A percentile compares a stretch with the other conserved stretches of the same genome.
Evolutionary conservation across 1,140 invertebrate species (phyloP).

Genomic region (Hormaphis cornu): DNA sequence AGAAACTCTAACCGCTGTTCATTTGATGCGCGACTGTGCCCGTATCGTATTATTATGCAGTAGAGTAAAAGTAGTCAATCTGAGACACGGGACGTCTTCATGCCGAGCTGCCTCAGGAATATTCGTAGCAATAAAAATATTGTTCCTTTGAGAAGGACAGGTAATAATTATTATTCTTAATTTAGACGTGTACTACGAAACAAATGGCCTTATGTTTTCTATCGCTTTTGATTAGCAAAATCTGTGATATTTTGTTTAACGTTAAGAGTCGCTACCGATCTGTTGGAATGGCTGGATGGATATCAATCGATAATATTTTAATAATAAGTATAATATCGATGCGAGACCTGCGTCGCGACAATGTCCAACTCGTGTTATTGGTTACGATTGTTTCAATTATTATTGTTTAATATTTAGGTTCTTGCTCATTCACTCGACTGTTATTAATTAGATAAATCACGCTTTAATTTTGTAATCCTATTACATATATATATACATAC

Average conservation of each 20-base stretch:
- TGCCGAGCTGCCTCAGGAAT: neutral
- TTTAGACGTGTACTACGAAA: constrained; percentile 1
- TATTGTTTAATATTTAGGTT: constrained; percentile 1
- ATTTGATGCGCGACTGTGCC: too few relatives aligned
- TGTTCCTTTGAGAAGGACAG: neutral
- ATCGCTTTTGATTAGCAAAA: constrained; percentile 17
- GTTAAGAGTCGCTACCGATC: neutral
- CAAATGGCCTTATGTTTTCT: constrained; percentile 19
- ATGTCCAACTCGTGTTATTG: too few relatives aligned
- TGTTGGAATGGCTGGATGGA: neutral
- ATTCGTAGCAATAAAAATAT: constrained; percentile 8
- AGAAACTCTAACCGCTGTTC: too few relatives aligned
- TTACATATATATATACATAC: neutral
- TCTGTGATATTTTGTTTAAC: constrained; percentile 22
- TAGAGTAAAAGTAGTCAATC: neutral
- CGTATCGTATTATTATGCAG: too few relatives aligned
- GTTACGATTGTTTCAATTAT: neutral
- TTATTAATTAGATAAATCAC: constrained; percentile 19
- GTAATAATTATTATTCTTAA: neutral
- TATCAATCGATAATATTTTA: constrained; percentile 1
- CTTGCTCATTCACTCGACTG: constrained; percentile 30
- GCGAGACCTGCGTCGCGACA: too few relatives aligned
- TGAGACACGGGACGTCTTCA: neutral
- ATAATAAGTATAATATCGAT: neutral
- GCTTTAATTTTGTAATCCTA: constrained; percentile 21